phyloP scores from a whole-genome alignment of 2,797 vertebrate species.

The Jordanella pulchra region DNA sequence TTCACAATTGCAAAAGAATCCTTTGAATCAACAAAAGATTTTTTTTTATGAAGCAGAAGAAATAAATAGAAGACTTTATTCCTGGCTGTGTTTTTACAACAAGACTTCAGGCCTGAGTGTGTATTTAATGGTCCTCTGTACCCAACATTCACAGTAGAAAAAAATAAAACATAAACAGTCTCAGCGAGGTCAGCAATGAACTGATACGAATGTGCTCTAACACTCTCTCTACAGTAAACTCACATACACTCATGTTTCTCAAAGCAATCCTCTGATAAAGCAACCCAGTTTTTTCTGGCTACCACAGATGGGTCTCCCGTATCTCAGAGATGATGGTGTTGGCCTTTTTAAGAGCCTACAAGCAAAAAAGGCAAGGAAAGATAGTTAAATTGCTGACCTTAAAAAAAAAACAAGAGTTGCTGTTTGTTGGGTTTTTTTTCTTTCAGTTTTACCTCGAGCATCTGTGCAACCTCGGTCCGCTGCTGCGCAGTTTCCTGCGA shows the following conservation, averaged over 20 bases:
- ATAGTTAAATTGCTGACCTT: slow-evolving; percentile 20
- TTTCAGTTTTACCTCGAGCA: slow-evolving; percentile 79
- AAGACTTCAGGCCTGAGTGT: slow-evolving; percentile 57
- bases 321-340: slow-evolving; percentile 87
- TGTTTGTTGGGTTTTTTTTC: slow-evolving; percentile 2
- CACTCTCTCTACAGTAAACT: slow-evolving; percentile 49
- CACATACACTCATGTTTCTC: slow-evolving; percentile 55
- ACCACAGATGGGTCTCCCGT: slow-evolving; percentile 87
- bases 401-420: slow-evolving; percentile 13
- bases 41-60: slow-evolving; percentile 13
- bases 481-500: slow-evolving; percentile 86
- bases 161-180: slow-evolving; percentile 25
- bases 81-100: slow-evolving; percentile 21
- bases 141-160: slow-evolving; percentile 55
- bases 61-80: slow-evolving; percentile 41
- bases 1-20: slow-evolving; percentile 39
- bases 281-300: slow-evolving; percentile 61
- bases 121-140: slow-evolving; percentile 39
- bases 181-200: slow-evolving; percentile 26
- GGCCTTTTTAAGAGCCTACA: slow-evolving; percentile 83
- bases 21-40: slow-evolving; percentile 27
- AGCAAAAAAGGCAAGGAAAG: neutral
- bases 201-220: slow-evolving; percentile 45
- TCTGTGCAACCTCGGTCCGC: slow-evolving; percentile 81
- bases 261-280: slow-evolving; percentile 41